These are phyloP conservation scores for Cuculus canorus DNA, from an alignment of 2,797 vertebrate species.

Conservation along the genomic window DNA sequence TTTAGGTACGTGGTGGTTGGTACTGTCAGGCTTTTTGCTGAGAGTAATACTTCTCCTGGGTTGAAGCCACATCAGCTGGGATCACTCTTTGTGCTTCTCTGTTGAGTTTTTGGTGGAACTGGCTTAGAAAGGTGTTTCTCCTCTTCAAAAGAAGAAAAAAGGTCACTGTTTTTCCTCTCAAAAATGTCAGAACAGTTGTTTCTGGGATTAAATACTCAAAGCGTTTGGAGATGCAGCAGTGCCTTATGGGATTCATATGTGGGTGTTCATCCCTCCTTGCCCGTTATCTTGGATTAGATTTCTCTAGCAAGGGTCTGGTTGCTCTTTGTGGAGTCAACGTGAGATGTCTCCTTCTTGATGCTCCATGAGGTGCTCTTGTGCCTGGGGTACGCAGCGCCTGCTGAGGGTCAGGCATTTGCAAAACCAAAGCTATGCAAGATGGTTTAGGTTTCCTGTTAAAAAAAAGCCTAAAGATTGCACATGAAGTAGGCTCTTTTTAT, in stretches of 20 bases:
- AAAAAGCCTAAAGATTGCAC: background rate
- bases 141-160: background rate
- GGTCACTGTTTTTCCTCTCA: accelerated
- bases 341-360: background rate
- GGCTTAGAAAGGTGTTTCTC: background rate
- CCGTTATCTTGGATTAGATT: background rate
- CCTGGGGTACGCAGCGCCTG: background rate
- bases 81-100: background rate
- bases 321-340: background rate
- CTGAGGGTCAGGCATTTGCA: background rate
- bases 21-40: background rate
- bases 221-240: background rate
- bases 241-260: accelerated
- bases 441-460: background rate
- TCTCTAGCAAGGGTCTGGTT: background rate
- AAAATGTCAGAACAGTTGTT: background rate
- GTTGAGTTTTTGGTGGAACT: background rate
- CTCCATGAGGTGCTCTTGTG: accelerated
- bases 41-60: background rate
- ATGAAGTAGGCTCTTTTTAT: background rate
- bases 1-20: background rate
- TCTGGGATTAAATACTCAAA: background rate
- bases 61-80: background rate
- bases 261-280: background rate
- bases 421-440: background rate